A percentile compares a stretch with the other conserved stretches of the same genome.
Evolutionary conservation across 2,113 vertebrate species (phyloP).

Genomic region (Gila orcuttii): DNA sequence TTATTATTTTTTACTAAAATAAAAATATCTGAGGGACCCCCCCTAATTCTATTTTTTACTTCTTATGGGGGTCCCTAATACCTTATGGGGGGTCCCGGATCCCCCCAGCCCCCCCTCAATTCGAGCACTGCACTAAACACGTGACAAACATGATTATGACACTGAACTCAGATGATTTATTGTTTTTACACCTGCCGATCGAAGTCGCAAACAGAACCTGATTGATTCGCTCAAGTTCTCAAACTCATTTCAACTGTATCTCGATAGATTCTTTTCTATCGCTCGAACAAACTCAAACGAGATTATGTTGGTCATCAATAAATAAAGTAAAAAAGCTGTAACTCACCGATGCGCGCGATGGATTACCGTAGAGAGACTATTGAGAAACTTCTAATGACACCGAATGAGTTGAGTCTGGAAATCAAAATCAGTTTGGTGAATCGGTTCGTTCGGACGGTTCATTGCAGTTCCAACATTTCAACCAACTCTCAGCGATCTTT

Average conservation of each 20-base stretch:
- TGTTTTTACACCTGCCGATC: slow-evolving; percentile 10
- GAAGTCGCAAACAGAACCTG: neutral
- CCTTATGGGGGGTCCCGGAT: no score
- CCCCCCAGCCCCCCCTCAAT: no score
- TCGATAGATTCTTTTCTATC: neutral
- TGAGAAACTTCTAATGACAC: neutral
- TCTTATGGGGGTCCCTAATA: no score
- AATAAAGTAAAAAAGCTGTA: neutral
- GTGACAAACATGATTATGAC: neutral
- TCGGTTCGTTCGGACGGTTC: neutral
- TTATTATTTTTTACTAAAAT: no score
- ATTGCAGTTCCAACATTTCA: neutral
- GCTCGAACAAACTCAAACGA: neutral
- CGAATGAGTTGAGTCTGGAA: neutral
- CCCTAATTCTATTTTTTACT: no score
- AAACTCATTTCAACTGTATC: neutral
- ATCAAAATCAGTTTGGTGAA: neutral
- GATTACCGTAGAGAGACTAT: neutral
- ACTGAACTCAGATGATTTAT: neutral
- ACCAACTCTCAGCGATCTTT: neutral
- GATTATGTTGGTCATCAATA: neutral
- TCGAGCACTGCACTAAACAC: no score
- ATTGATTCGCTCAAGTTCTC: neutral
- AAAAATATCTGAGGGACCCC: no score
- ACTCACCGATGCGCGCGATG: neutral